Base-by-base conservation (phyloP, 2,888 invertebrate species). In the Romanomermis culicivorax region DNA sequence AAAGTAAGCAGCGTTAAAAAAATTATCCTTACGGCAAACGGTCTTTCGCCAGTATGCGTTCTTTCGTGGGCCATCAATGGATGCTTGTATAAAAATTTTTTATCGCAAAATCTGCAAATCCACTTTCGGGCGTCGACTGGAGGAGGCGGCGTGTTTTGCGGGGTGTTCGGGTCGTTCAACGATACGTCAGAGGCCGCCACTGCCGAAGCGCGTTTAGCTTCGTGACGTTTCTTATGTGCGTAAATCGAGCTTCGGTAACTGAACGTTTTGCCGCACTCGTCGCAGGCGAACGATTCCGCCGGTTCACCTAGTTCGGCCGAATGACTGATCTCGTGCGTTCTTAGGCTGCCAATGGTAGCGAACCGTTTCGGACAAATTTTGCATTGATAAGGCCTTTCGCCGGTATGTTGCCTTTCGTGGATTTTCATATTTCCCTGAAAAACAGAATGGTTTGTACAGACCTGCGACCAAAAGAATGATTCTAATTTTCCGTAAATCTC, bases 21-120 rank as follows among this genome's bases (percentile, higher is more conserved):
- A n/a, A n/a, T n/a, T n/a, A n/a, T n/a, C n/a, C n/a, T 11, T 11
- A 45, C 45, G 4, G 11, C 45, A 23, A 59, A 60, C 1, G 60
- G 60, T 20, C 54, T 29, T 49, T 60, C 60, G 26, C 60, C 60
- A 1, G 60, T 60, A 45, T 60, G 60, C 11, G 56, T 54, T 1
- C 60, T 56, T 42, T 54, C 54, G 51, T 60, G 56, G n/a, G 56
- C 49, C 48, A 51, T 26, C 47, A 53, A 23, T 2, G 55, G 52
- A 29, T 55, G 53, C 11, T 30, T 27, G 42, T 27, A 56, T 20
- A 53, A 29, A 29, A 56, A 56, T 14, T 49, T 27, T 29, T 56
- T 56, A 23, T 42, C 53, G 49, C 56, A 56, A 48, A 27, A 56
- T 24, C 30, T 24, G 30, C 56, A 56, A n/a, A 29, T 42, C 53